These are phyloP conservation scores for Euzophera pinguis DNA, from an alignment of 2,888 invertebrate species.

Conservation along the genomic window DNA sequence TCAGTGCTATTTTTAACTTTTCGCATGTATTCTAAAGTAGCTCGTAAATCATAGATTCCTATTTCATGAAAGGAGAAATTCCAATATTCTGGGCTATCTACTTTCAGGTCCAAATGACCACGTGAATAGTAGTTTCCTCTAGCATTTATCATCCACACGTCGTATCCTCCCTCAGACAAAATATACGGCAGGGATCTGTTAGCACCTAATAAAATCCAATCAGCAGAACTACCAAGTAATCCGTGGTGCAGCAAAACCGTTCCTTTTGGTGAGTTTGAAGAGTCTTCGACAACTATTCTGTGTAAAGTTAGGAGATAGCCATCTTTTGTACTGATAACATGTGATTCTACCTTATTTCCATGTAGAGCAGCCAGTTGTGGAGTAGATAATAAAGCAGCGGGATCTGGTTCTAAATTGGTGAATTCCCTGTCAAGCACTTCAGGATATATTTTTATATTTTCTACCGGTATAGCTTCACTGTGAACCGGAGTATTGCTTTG, in stretches of 20 bases:
- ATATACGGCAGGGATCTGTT: constrained; percentile 55
- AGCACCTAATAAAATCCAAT: constrained; percentile 61
- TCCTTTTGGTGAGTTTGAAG: constrained; percentile 20
- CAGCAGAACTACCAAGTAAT: constrained; percentile 58
- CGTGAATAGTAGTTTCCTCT: constrained; percentile 62
- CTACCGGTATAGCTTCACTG: neutral
- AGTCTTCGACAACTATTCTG: constrained; percentile 27
- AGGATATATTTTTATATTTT: neutral
- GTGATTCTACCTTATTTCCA: constrained; percentile 49
- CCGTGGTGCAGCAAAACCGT: constrained; percentile 59
- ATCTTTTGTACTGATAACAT: constrained; percentile 48
- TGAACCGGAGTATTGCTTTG: neutral
- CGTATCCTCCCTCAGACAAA: constrained; percentile 77
- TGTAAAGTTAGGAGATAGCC: constrained; percentile 56
- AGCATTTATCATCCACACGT: constrained; percentile 80
- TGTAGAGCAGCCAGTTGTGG: constrained; percentile 48
- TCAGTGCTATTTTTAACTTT: constrained; percentile 33
- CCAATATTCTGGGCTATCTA: constrained; percentile 45
- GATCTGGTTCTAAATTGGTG: constrained; percentile 28
- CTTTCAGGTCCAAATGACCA: constrained; percentile 35
- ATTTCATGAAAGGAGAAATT: constrained; percentile 61
- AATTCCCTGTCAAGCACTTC: neutral
- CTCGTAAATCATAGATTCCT: constrained; percentile 53
- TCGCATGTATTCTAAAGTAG: constrained; percentile 50
- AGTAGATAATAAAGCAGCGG: constrained; percentile 42